A percentile compares a stretch with the other conserved stretches of the same genome.
phyloP scores from a whole-genome alignment of 2,113 vertebrate genomes.

The Percopsis transmontana region DNA sequence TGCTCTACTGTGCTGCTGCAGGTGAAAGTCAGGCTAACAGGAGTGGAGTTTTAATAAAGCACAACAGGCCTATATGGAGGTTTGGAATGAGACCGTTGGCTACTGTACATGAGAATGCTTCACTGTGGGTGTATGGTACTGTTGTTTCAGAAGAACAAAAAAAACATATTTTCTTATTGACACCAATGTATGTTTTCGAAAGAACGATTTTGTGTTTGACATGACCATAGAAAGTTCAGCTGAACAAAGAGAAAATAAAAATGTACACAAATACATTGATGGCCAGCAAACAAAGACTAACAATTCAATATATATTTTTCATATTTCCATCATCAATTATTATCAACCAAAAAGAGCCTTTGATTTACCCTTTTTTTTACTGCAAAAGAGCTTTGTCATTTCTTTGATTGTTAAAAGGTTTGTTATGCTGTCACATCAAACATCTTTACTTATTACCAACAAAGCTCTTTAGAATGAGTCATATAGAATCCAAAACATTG shows the following conservation, averaged over 20 bases:
- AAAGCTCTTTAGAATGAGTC: too few species aligned
- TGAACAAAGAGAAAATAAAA: not conserved
- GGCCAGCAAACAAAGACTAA: not conserved
- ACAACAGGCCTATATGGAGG: conserved; percentile 8
- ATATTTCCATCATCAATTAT: not conserved
- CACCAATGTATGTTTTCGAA: not conserved
- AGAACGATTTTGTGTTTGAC: not conserved
- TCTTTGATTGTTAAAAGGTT: conserved; percentile 25
- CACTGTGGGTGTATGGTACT: too few species aligned
- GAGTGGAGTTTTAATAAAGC: conserved; percentile 8
- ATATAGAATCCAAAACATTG: too few species aligned
- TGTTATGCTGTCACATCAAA: conserved; percentile 17
- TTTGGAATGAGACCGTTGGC: not conserved
- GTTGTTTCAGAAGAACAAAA: too few species aligned
- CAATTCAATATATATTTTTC: not conserved
- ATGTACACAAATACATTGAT: not conserved
- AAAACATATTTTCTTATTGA: too few species aligned
- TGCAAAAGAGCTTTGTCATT: conserved; percentile 10
- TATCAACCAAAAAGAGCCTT: not conserved
- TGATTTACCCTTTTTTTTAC: not conserved
- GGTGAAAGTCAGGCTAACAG: conserved; percentile 14
- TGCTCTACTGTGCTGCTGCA: not conserved
- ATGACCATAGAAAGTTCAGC: too few species aligned
- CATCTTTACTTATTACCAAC: conserved; percentile 12
- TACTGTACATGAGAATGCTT: not conserved